A percentile compares a stretch with the other conserved stretches of the same genome.
phyloP scores from a whole-genome alignment of 2,888 invertebrate species.

The Aspidapion aeneum region DNA sequence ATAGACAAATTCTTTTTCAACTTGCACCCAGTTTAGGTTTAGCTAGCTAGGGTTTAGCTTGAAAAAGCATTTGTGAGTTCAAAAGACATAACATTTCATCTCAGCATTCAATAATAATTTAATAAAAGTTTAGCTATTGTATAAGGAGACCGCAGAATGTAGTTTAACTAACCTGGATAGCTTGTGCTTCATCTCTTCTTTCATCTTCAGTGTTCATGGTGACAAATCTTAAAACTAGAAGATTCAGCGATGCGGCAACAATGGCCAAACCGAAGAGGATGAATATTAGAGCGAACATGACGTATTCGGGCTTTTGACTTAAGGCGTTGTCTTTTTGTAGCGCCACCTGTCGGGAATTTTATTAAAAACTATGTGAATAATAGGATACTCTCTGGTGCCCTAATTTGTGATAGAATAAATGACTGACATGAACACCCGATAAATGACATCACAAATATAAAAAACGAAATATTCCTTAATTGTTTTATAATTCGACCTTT shows the following conservation, averaged over 20 bases:
- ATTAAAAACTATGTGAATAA: background rate
- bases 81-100: background rate
- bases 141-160: no score
- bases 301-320: conserved; percentile 93
- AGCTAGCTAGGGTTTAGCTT: no score
- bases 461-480: no score
- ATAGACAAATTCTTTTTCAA: no score
- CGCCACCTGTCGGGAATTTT: conserved; percentile 53
- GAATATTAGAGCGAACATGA: conserved; percentile 97
- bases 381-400: no score
- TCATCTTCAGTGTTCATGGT: conserved; percentile 99
- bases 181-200: conserved; percentile 92
- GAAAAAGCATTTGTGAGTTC: no score
- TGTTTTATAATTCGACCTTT: no score
- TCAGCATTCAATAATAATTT: background rate
- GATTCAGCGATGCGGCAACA: conserved; percentile 96
- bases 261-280: conserved; percentile 98
- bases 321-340: conserved; percentile 95
- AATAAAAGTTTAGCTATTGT: no score
- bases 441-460: no score
- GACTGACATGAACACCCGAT: no score
- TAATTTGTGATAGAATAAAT: no score
- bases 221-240: conserved; percentile 92
- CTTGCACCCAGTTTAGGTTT: no score
- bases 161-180: conserved; percentile 89